Base-by-base conservation (phyloP, 37 sponge, comb jelly and placozoan genomes). In the Ephydatia muelleri region DNA sequence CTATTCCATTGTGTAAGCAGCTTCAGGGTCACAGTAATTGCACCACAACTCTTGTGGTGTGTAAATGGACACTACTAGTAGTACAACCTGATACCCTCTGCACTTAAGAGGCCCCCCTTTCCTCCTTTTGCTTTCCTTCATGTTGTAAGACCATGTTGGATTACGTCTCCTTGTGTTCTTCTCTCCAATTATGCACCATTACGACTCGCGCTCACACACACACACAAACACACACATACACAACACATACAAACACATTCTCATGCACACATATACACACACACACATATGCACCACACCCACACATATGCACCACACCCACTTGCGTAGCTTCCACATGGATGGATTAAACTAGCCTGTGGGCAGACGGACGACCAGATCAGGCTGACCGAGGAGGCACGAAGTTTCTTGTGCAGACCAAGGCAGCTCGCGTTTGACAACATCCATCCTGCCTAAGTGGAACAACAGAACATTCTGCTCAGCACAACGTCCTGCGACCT, bases 281-380 rank as follows among this genome's bases (percentile, higher is more conserved):
- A 26, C 70, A 30, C 9, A 11, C 30, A 26, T 11, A 30, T 11
- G 5, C 30, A 26, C 30, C 3, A 30, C 38, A 16, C 69, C n/a
- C 70, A 30, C 9, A 11, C 30, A 26, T 11, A 30, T 11, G 5
- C 30, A 26, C 30, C 3, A 30, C 38, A 16, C 69, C n/a, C n/a
- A n/a, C n/a, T 14, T 70, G 28, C 39, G 38, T 48, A 85, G 85
- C 77, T 89, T 9, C 89, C 89, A 12, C 49, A 67, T n/a, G 89
- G 73, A 47, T 89, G 89, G 89, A 76, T 72, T 27, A 84, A 84
- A 32, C 43, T 72, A 13, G 89, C 89, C 5, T 89, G 84, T 80
- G 89, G 89, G 6, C 84, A 89, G 67, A 89, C 89, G 33, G 73
- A 83, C 9, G 89, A 89, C 68, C 89, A 89, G 84, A 89, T 75